Conservation (phyloP, 2,888 invertebrate genomes). For the Melitaea athalia region DNA sequence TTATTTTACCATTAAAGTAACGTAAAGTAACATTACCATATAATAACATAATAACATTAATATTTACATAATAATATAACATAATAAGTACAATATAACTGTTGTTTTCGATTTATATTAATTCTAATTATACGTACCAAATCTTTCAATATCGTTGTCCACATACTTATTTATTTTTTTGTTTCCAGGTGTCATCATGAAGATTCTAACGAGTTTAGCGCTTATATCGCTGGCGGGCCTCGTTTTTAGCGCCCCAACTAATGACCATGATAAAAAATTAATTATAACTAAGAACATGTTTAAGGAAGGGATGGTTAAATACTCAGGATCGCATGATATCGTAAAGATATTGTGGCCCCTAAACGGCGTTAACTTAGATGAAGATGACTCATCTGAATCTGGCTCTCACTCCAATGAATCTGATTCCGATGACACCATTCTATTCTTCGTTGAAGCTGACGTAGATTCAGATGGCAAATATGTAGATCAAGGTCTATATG, state of each 20-base stretch:
- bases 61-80: no score
- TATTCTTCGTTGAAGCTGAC: slow-evolving; percentile 48
- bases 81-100: no score
- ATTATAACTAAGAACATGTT: slow-evolving; percentile 35
- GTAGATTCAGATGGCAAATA: slow-evolving; percentile 26
- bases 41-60: no score
- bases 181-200: slow-evolving; percentile 36
- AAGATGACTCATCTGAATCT: slow-evolving; percentile 23
- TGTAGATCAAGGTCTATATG: slow-evolving; percentile 50
- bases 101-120: no score
- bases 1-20: no score
- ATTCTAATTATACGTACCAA: no score
- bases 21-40: no score
- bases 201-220: slow-evolving; percentile 30
- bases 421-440: slow-evolving; percentile 8
- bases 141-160: no score
- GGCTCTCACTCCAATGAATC: slow-evolving; percentile 29
- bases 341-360: slow-evolving; percentile 42
- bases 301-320: slow-evolving; percentile 28
- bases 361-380: slow-evolving; percentile 41
- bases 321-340: slow-evolving; percentile 42
- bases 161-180: background rate
- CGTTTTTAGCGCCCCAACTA: slow-evolving; percentile 36
- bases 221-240: slow-evolving; percentile 40
- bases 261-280: slow-evolving; percentile 23